Conservation (phyloP, 1,140 invertebrate genomes). For the Lordiphosa clarofinis region DNA sequence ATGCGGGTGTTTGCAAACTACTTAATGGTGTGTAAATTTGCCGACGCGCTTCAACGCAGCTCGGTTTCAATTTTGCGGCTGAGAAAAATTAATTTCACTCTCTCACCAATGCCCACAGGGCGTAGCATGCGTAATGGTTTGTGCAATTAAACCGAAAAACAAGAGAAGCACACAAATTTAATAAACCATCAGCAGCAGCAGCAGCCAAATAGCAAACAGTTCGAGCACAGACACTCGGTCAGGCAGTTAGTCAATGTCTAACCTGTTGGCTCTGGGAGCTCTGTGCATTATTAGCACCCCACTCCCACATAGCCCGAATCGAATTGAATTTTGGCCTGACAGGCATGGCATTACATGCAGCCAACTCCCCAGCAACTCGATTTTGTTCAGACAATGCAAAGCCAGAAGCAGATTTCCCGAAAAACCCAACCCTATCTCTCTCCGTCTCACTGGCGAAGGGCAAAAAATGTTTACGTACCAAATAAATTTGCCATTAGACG, state of each 20-base stretch:
- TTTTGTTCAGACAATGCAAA: conserved; percentile 20
- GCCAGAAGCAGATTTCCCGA: conserved; percentile 13
- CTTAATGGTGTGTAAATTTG: conserved; percentile 79
- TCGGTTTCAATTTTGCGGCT: conserved; percentile 74
- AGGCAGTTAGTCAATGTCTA: conserved; percentile 42
- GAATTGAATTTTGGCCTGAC: conserved; percentile 52
- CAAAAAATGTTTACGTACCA: conserved; percentile 61
- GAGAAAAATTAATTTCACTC: conserved; percentile 63
- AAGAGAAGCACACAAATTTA: conserved; percentile 42
- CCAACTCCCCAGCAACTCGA: conserved; percentile 13
- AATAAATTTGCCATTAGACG: conserved; percentile 71
- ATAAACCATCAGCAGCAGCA: conserved; percentile 38
- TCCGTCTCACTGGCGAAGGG: neutral
- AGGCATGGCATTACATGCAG: conserved; percentile 37
- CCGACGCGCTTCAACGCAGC: conserved; percentile 58
- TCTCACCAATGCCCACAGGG: conserved; percentile 29
- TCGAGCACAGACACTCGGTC: conserved; percentile 9
- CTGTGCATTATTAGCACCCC: conserved; percentile 42
- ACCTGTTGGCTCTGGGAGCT: conserved; percentile 31
- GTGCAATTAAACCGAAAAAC: conserved; percentile 45
- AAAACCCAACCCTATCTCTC: conserved; percentile 8
- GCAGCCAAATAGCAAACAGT: conserved; percentile 26
- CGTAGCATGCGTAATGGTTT: conserved; percentile 48
- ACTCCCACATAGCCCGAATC: conserved; percentile 11
- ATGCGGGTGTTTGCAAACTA: conserved; percentile 66